Percentiles rank a stretch among this genome's conserved stretches.
These are phyloP conservation scores for Paralvinella palmiformis DNA, from an alignment of 1,140 invertebrate genomes.

Conservation along the genomic window DNA sequence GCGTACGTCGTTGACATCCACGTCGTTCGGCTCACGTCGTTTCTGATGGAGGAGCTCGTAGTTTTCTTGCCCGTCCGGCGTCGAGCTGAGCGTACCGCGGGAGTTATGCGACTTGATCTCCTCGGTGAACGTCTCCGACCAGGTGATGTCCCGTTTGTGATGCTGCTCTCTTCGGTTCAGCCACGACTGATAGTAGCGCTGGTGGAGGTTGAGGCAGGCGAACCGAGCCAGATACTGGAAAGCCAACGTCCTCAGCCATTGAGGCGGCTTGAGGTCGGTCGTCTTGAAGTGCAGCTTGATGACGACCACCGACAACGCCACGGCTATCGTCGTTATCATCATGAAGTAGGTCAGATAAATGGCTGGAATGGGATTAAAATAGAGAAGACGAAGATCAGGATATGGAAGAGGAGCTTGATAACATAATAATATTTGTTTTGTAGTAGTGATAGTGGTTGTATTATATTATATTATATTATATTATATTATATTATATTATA, in stretches of 20 bases:
- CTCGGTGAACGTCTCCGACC: not conserved
- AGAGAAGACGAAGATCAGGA: not conserved
- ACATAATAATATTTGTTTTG: too few relatives aligned
- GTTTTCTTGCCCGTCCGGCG: not conserved
- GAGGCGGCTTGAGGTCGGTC: not conserved
- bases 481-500: too few relatives aligned
- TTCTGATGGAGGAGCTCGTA: not conserved
- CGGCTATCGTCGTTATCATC: not conserved
- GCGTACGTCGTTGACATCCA: not conserved
- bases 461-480: too few relatives aligned
- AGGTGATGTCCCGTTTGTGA: not conserved
- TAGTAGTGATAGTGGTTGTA: too few relatives aligned
- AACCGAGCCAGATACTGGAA: not conserved
- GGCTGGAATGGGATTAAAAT: not conserved
- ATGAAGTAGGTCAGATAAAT: conserved; percentile 9
- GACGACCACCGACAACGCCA: not conserved
- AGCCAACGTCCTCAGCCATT: not conserved
- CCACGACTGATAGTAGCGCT: not conserved
- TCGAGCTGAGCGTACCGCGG: not conserved
- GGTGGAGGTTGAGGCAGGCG: not conserved
- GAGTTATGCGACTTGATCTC: not conserved
- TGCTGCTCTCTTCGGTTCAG: not conserved
- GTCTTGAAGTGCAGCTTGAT: not conserved
- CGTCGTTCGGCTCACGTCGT: not conserved
- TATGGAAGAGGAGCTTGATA: too few relatives aligned